phyloP scores from a whole-genome alignment of 2,888 invertebrate species.

The Cancer borealis region DNA sequence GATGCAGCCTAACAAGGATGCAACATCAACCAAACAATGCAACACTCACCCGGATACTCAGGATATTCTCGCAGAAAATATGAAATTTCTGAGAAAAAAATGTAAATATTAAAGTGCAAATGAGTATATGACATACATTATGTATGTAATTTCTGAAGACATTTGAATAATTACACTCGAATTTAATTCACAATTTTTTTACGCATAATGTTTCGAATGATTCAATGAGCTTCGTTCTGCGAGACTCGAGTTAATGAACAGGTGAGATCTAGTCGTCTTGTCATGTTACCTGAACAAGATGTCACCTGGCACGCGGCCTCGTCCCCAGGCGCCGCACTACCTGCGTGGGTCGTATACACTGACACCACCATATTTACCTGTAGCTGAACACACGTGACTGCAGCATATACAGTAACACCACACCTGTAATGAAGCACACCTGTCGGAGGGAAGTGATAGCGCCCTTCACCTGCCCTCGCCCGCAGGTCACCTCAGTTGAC shows the following conservation, averaged over 20 bases:
- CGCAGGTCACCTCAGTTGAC: background rate
- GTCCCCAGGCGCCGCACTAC: background rate
- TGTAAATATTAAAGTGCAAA: background rate
- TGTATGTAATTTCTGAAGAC: conserved; percentile 25
- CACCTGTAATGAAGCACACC: conserved; percentile 22
- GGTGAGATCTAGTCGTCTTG: background rate
- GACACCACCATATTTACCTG: background rate
- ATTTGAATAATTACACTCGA: conserved; percentile 13
- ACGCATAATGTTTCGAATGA: background rate
- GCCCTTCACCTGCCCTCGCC: conserved; percentile 30
- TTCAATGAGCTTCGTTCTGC: background rate
- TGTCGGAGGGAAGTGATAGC: background rate
- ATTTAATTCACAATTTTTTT: background rate
- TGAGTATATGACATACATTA: conserved; percentile 26
- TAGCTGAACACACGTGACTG: background rate
- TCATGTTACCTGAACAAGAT: background rate
- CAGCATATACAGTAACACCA: background rate
- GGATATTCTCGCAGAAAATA: background rate
- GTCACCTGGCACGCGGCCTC: background rate
- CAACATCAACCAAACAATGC: background rate
- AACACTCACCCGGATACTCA: background rate
- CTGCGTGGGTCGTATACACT: background rate
- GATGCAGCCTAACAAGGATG: background rate
- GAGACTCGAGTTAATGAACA: background rate
- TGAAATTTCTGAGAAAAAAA: background rate